phyloP scores from a whole-genome alignment of 64 coral and sea anemone species.

The Montipora capricornis region DNA sequence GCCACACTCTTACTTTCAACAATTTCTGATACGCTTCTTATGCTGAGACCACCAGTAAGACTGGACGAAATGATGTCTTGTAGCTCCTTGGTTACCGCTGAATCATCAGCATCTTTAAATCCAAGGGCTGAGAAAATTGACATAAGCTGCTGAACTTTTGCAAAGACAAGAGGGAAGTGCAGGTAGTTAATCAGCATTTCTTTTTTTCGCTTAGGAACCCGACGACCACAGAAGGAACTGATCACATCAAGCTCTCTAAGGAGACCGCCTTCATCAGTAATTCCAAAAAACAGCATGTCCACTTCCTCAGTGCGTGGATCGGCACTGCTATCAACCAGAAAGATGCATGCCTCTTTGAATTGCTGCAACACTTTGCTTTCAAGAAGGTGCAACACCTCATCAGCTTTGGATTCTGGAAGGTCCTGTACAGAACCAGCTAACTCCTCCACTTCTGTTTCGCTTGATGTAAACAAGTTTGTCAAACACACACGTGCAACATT shows the following conservation, averaged over 20 bases:
- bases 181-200: not conserved
- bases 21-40: not conserved
- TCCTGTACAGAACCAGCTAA: not conserved
- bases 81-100: not conserved
- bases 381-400: conserved; percentile 3
- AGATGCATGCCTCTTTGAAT: conserved; percentile 6
- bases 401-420: not conserved
- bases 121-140: conserved; percentile 14
- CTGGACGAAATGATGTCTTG: not conserved
- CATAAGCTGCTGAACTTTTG: not conserved
- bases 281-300: not conserved
- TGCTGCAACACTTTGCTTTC: not conserved
- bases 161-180: conserved; percentile 7
- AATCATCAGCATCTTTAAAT: not conserved
- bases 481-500: conserved; percentile 32
- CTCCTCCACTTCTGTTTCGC: not conserved
- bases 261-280: not conserved
- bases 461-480: not conserved
- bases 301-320: not conserved
- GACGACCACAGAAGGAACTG: not conserved
- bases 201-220: not conserved
- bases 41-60: not conserved
- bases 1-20: not conserved
- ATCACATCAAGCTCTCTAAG: not conserved
- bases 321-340: not conserved